Evolutionary conservation across 2,113 vertebrate genomes (phyloP).

Genomic region (Petaurus breviceps): DNA sequence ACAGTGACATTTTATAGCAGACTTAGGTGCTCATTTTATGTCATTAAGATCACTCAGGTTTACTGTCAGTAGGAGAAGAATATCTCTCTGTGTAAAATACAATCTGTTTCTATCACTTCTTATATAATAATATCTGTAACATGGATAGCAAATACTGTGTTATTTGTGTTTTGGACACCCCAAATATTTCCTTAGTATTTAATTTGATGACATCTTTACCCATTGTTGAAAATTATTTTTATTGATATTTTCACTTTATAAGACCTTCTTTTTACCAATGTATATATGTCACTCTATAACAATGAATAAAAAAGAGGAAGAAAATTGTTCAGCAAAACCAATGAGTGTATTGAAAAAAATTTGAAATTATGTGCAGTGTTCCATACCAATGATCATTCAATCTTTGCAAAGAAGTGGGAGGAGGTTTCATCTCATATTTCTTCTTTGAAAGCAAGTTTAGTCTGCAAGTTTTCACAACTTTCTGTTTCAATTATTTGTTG

Average conservation of each 20-base stretch:
- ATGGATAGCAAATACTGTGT: neutral
- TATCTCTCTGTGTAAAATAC: conserved; percentile 3
- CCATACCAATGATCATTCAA: neutral
- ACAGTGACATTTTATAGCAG: conserved; percentile 54
- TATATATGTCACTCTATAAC: neutral
- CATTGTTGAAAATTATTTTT: neutral
- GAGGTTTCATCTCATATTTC: neutral
- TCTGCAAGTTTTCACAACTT: neutral
- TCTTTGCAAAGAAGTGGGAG: neutral
- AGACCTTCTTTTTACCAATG: neutral
- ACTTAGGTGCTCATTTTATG: conserved; percentile 55
- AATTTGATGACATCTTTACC: neutral
- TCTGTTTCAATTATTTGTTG: neutral
- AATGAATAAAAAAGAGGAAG: neutral
- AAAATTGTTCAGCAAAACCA: neutral
- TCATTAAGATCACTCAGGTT: conserved; percentile 60
- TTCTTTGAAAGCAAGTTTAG: neutral
- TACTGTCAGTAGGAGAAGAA: conserved; percentile 38
- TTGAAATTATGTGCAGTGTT: neutral
- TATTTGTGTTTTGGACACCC: neutral
- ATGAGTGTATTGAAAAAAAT: neutral
- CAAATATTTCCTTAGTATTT: neutral
- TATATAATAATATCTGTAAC: neutral
- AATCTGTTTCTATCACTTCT: neutral
- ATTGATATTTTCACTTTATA: neutral